Evolutionary conservation across 2,797 vertebrate genomes (phyloP), one percentile per base, ranked within the genome.

Genomic region (Odontamblyopus lacepedii): DNA sequence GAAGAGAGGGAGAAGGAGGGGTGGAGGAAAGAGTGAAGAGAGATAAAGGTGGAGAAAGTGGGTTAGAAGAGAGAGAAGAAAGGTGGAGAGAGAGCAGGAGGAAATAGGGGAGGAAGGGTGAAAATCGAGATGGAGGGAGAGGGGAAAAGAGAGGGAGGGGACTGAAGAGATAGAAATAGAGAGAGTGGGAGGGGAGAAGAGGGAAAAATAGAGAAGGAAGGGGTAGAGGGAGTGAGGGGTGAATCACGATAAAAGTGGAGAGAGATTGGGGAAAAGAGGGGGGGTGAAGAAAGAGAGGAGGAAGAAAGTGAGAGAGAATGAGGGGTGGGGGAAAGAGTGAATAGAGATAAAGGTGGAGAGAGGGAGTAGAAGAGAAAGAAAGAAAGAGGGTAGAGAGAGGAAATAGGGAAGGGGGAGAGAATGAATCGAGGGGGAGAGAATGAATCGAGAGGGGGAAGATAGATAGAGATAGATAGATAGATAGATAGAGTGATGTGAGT

Each of bases 141-240:
- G n/a, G n/a, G 19, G 4, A 23, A 23, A 1, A 23, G n/a, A 23
- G n/a, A 9, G 9, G 7, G 19, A 18, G 2, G 23, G 23, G 23
- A 23, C 23, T 15, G 48, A 16, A 16, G 15, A 18, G 5, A 51
- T 6, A 5, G 50, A 51, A 18, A 5, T 2, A 5, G 50, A 7
- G 18, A 53, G 5, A 19, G 16, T 23, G 23, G 23, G 23, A 23
- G 23, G 3, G 5, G 30, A 30, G 8, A 51, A 2, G 7, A 23
- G 23, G 23, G 23, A 23, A 23, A 23, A 23, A 23, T 23, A 23
- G 23, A 50, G 53, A 23, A n/a, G 23, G 53, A 55, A 7, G 53
- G 8, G n/a, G n/a, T 0, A 7, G 6, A n/a, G 5, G 18, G 1
- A 19, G 2, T 0, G 6, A 55, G 7, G 2, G 51, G 6, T 3